A percentile compares a stretch with the other conserved stretches of the same genome.
These are phyloP conservation scores for Chloroclysta siterata DNA, from an alignment of 2,888 invertebrate genomes.

Conservation along the genomic window DNA sequence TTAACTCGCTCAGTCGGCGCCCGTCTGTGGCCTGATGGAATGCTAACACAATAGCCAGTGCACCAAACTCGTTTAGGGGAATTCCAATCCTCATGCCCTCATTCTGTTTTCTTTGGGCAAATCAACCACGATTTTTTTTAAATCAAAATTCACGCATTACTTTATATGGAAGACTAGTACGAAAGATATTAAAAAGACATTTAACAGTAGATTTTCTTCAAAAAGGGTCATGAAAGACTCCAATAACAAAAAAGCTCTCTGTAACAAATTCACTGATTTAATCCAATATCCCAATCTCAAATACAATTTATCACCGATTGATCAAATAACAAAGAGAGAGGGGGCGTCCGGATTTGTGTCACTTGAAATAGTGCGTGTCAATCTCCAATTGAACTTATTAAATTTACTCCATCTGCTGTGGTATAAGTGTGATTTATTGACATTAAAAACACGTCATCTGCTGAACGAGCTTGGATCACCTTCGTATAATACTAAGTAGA, in stretches of 20 bases:
- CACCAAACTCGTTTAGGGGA: slow-evolving; percentile 36
- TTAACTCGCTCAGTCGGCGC: slow-evolving; percentile 46
- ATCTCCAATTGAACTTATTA: slow-evolving; percentile 78
- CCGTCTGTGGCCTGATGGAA: slow-evolving; percentile 50
- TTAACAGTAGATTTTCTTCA: not conserved
- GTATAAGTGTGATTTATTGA: slow-evolving; percentile 66
- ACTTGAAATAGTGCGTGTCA: slow-evolving; percentile 69
- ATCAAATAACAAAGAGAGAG: slow-evolving; percentile 61
- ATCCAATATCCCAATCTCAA: slow-evolving; percentile 39
- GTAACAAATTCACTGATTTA: slow-evolving; percentile 30
- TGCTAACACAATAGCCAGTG: slow-evolving; percentile 45
- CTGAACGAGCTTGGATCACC: slow-evolving; percentile 13
- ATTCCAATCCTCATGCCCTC: slow-evolving; percentile 27
- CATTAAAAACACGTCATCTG: slow-evolving; percentile 40
- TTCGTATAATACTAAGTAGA: not conserved
- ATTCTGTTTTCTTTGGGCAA: slow-evolving; percentile 23
- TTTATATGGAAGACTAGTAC: not conserved
- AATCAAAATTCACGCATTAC: not conserved
- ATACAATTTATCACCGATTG: slow-evolving; percentile 47
- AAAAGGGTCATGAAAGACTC: not conserved
- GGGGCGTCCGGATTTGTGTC: slow-evolving; percentile 63
- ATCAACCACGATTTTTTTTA: slow-evolving; percentile 7
- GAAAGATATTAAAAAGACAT: not conserved
- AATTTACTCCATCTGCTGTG: slow-evolving; percentile 62
- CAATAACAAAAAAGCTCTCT: slow-evolving; percentile 2